phyloP scores from a whole-genome alignment of 92 coral and sea anemone genomes.

The Pocillopora grandis region DNA sequence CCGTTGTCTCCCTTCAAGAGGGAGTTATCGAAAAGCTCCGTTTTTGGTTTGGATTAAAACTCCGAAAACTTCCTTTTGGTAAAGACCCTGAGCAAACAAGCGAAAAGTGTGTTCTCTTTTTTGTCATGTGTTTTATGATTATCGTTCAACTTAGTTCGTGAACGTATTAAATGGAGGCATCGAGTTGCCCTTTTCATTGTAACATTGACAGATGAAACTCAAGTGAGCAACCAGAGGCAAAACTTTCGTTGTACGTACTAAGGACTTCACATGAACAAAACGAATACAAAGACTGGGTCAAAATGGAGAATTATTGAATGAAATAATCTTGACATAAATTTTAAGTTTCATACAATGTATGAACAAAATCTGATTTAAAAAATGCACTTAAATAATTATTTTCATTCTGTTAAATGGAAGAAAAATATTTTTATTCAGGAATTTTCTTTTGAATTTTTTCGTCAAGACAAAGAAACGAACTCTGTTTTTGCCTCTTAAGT shows the following conservation, averaged over 20 bases:
- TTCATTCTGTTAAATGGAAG: neutral
- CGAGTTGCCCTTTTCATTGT: too few species aligned
- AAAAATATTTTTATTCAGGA: neutral
- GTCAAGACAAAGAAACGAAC: neutral
- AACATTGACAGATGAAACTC: too few species aligned
- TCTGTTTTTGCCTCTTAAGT: neutral
- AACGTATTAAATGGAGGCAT: neutral
- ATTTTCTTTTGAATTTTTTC: neutral
- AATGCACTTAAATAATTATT: slow-evolving; percentile 31
- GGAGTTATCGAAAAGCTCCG: too few species aligned
- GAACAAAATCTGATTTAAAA: neutral
- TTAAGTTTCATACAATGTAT: neutral
- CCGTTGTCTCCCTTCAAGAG: too few species aligned
- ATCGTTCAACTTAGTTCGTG: neutral
- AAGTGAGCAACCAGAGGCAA: neutral
- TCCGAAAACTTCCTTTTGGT: too few species aligned
- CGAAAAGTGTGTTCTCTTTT: too few species aligned
- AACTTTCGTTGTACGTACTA: neutral
- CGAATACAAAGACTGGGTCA: neutral
- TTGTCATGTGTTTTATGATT: too few species aligned
- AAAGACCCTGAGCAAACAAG: too few species aligned
- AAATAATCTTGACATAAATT: neutral
- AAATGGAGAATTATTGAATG: neutral
- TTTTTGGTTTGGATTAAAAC: too few species aligned
- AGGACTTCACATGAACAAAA: neutral